These are phyloP conservation scores for Peromyscus nudipes DNA, from an alignment of 2,797 vertebrate genomes.

Conservation along the genomic window DNA sequence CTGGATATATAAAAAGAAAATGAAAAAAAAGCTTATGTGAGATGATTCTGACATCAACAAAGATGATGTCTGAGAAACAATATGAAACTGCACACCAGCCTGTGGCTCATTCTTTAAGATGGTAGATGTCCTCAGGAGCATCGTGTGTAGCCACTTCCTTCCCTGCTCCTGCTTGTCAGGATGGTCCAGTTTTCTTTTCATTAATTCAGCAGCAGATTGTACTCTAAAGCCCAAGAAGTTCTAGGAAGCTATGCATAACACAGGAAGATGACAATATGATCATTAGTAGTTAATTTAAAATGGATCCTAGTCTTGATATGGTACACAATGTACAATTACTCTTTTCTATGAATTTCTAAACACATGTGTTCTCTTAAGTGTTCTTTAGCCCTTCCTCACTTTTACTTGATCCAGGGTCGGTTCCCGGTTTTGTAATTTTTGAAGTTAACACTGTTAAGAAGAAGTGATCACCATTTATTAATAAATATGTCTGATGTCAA, in stretches of 20 bases:
- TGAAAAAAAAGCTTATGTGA: background rate
- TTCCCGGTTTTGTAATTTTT: constrained; percentile 55
- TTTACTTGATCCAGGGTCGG: constrained; percentile 21
- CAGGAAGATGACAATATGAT: constrained; percentile 62
- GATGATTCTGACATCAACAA: background rate
- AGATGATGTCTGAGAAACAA: background rate
- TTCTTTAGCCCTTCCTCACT: constrained; percentile 27
- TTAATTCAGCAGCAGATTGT: constrained; percentile 73
- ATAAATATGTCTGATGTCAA: constrained; percentile 33
- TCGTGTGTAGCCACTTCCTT: background rate
- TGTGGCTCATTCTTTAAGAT: background rate
- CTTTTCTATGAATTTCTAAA: constrained; percentile 60
- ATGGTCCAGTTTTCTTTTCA: constrained; percentile 56
- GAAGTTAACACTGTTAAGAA: constrained; percentile 39
- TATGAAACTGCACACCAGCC: background rate
- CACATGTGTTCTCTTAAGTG: constrained; percentile 15
- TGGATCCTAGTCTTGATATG: constrained; percentile 62
- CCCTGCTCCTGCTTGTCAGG: background rate
- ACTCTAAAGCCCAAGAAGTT: constrained; percentile 64
- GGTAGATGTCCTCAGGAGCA: background rate
- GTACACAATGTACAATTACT: constrained; percentile 56
- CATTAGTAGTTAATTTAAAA: constrained; percentile 72
- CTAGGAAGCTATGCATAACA: constrained; percentile 46
- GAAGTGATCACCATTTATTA: constrained; percentile 49
- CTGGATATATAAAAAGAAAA: background rate